phyloP scores from a whole-genome alignment of 2,797 vertebrate species.

The Echeneis naucrates region DNA sequence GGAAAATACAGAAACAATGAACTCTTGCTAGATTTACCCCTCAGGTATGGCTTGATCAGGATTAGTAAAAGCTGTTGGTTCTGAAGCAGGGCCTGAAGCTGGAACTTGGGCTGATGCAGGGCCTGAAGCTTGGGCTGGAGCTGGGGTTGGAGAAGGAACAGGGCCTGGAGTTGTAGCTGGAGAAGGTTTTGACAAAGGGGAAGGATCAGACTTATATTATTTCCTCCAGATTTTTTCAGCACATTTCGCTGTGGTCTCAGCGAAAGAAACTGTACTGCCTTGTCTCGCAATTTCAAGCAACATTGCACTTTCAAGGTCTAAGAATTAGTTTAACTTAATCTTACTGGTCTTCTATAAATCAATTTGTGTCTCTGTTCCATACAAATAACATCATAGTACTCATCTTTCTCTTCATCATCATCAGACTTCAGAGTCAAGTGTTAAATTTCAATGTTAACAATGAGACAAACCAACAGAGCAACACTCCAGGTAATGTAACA shows the following conservation, averaged over 20 bases:
- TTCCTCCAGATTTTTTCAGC: not conserved
- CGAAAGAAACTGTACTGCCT: not conserved
- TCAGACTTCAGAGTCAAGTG: too few species aligned
- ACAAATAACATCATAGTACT: not conserved
- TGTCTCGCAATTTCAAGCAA: not conserved
- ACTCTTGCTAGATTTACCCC: conserved; percentile 66
- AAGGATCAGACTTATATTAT: not conserved
- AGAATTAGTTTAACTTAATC: not conserved
- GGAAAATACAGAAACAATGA: not conserved
- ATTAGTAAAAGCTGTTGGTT: conserved; percentile 43
- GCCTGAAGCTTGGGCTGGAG: rapidly evolving
- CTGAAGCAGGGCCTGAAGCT: conserved; percentile 1
- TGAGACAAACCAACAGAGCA: too few species aligned
- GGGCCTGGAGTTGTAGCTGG: rapidly evolving
- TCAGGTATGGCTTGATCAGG: conserved; percentile 60
- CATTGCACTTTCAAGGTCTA: not conserved
- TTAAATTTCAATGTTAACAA: too few species aligned
- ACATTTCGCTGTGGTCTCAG: not conserved
- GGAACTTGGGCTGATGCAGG: not conserved
- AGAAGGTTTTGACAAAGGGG: conserved; percentile 1
- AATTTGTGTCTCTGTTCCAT: not conserved
- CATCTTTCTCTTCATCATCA: not conserved
- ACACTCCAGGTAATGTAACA: too few species aligned
- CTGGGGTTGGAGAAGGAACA: not conserved
- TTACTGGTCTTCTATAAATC: not conserved